A percentile compares a stretch with the other conserved stretches of the same genome.
Conservation (phyloP, 2,797 vertebrate genomes). For the Poecilia picta region DNA sequence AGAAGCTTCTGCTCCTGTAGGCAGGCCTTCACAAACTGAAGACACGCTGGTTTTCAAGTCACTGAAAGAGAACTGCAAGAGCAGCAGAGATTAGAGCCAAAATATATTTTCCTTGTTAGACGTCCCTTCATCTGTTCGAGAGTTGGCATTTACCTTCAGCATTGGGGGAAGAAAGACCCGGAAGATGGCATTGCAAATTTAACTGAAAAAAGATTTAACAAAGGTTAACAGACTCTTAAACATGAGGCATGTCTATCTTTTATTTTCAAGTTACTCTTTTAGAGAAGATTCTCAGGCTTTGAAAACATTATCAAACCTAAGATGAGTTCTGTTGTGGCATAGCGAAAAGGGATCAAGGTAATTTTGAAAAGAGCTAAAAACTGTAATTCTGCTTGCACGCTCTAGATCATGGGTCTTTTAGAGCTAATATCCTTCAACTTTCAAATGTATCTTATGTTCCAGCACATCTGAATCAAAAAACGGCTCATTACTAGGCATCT, state of each 20-base stretch:
- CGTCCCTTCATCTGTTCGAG: background rate
- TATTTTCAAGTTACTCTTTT: background rate
- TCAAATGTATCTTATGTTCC: background rate
- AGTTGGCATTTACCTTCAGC: background rate
- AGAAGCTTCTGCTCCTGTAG: slow-evolving; percentile 8
- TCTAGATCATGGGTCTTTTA: background rate
- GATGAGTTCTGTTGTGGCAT: background rate
- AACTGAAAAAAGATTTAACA: background rate
- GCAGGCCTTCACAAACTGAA: slow-evolving; percentile 9
- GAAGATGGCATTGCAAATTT: background rate
- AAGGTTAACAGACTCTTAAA: background rate
- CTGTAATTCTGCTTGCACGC: background rate
- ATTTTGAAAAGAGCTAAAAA: slow-evolving; percentile 7
- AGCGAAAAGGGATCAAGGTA: background rate
- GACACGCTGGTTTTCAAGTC: slow-evolving; percentile 10
- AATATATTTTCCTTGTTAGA: background rate
- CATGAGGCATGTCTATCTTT: background rate
- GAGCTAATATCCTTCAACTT: background rate
- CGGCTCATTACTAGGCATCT: background rate
- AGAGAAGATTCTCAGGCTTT: background rate
- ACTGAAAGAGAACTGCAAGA: slow-evolving; percentile 13
- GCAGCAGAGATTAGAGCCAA: slow-evolving; percentile 12
- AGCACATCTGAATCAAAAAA: background rate
- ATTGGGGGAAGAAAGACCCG: background rate
- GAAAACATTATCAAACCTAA: background rate